Evolutionary conservation across 2,797 vertebrate genomes (phyloP).

Genomic region (Microctenopoma stevenorrisi): DNA sequence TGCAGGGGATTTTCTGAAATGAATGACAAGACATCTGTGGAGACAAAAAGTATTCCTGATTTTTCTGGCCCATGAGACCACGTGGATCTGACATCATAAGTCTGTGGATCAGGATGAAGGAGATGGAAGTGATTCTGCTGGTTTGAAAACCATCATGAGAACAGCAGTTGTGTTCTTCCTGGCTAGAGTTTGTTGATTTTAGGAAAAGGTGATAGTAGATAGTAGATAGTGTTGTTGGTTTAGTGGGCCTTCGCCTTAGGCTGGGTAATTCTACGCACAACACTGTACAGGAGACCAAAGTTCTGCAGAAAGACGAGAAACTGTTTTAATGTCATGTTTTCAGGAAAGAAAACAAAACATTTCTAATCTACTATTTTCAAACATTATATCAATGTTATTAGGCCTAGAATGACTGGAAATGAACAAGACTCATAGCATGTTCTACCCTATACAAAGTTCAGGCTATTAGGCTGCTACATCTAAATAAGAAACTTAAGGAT

Average conservation of each 20-base stretch:
- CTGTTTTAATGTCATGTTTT: background rate
- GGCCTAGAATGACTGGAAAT: no score
- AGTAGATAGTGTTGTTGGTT: constrained; percentile 19
- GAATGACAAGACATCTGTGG: constrained; percentile 28
- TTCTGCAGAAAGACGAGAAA: constrained; percentile 81
- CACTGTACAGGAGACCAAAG: constrained; percentile 91
- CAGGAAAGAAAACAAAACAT: background rate
- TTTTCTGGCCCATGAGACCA: constrained; percentile 50
- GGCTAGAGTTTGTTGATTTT: constrained; percentile 52
- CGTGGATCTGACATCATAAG: constrained; percentile 69
- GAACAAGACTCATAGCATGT: no score
- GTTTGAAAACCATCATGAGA: constrained; percentile 49
- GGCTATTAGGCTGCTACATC: background rate
- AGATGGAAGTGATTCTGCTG: constrained; percentile 58
- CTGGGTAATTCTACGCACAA: constrained; percentile 90
- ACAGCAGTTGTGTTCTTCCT: constrained; percentile 59
- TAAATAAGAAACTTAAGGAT: background rate
- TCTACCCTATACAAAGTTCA: background rate
- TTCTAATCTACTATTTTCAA: background rate
- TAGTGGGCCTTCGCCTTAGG: constrained; percentile 92
- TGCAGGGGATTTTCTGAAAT: background rate
- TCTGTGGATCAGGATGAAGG: constrained; percentile 53
- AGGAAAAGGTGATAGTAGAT: constrained; percentile 5
- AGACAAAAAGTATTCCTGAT: constrained; percentile 67
- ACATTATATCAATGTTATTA: no score